Conservation (phyloP, 2,888 invertebrate species). For the Steromphala cineraria region DNA sequence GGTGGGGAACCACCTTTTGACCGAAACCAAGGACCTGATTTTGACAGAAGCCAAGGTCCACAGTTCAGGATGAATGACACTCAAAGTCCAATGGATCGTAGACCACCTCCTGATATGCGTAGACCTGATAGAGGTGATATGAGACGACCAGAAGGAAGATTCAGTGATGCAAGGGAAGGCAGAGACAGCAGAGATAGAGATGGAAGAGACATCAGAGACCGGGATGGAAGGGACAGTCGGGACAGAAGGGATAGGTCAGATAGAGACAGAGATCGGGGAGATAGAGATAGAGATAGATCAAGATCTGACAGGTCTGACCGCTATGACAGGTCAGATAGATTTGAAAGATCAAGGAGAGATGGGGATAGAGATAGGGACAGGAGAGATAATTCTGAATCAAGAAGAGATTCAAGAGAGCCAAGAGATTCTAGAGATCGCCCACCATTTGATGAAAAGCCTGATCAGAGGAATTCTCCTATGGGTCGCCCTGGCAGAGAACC, state of each 20-base stretch:
- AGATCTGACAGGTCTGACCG: slow-evolving; percentile 32
- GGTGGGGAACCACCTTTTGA: not conserved
- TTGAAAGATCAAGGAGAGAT: slow-evolving; percentile 36
- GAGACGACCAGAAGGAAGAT: not conserved
- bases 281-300: not conserved
- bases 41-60: not conserved
- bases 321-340: slow-evolving; percentile 29
- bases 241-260: slow-evolving; percentile 52
- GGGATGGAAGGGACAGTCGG: not conserved
- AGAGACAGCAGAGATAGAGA: slow-evolving; percentile 35
- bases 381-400: slow-evolving; percentile 26
- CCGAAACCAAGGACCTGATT: not conserved
- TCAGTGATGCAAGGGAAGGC: slow-evolving; percentile 16
- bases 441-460: not conserved
- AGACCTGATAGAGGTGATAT: not conserved
- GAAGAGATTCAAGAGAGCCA: slow-evolving; percentile 18
- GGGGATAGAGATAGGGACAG: slow-evolving; percentile 39
- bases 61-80: too few species aligned
- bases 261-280: slow-evolving; percentile 41
- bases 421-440: slow-evolving; percentile 15
- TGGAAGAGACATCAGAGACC: slow-evolving; percentile 28
- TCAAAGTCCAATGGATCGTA: too few species aligned
- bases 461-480: not conserved
- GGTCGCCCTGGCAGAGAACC: not conserved
- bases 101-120: not conserved